Percentiles rank a stretch among this genome's conserved stretches.
Conservation (phyloP, 2,113 vertebrate genomes). For the Atractosteus spatula region DNA sequence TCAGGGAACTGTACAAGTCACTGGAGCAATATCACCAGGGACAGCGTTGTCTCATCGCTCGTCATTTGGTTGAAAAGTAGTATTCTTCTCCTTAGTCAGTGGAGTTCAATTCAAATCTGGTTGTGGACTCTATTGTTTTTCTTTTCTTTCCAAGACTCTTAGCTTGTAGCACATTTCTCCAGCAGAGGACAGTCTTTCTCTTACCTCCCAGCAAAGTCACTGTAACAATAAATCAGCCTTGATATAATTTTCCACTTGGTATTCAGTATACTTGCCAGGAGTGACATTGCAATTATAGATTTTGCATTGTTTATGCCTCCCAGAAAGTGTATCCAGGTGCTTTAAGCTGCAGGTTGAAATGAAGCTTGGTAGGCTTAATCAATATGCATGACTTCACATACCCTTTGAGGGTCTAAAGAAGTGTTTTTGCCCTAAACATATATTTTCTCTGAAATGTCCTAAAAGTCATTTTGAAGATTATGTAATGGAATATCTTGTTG, state of each 20-base stretch:
- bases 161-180: constrained; percentile 22
- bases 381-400: constrained; percentile 44
- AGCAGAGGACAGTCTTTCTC: constrained; percentile 60
- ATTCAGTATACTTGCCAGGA: constrained; percentile 61
- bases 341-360: constrained; percentile 44
- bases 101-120: constrained; percentile 5
- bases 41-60: constrained; percentile 29
- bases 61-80: constrained; percentile 31
- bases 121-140: not conserved
- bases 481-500: too few species aligned
- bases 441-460: too few species aligned
- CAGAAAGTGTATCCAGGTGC: constrained; percentile 46
- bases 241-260: constrained; percentile 56
- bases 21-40: constrained; percentile 37
- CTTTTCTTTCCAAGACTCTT: constrained; percentile 3
- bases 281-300: constrained; percentile 70
- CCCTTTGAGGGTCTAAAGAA: constrained; percentile 33
- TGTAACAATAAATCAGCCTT: constrained; percentile 43
- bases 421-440: not conserved
- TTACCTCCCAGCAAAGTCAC: constrained; percentile 24
- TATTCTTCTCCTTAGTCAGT: constrained; percentile 3
- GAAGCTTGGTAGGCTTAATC: constrained; percentile 47
- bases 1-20: constrained; percentile 30
- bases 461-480: too few species aligned
- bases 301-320: constrained; percentile 69